Base-by-base conservation (phyloP, 2,888 invertebrate species). In the Gymnosoma rotundatum region DNA sequence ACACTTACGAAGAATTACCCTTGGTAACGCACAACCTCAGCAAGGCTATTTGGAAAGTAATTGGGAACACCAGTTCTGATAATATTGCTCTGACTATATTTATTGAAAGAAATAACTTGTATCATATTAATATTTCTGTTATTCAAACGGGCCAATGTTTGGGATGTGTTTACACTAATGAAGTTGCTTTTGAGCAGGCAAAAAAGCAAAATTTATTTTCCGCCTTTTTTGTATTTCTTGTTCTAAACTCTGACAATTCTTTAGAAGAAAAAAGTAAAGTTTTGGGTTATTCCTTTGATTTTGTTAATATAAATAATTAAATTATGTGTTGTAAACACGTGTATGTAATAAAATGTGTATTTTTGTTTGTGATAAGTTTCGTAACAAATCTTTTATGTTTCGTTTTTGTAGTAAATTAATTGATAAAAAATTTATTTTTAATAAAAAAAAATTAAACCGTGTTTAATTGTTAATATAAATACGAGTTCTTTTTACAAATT, bases 51-150 rank as follows among this genome's bases (percentile, higher is more conserved):
- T 42, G 48, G 21, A 2, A 63, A 5, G 58, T 78, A 0, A 63
- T 83, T 50, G 73, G 61, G 7, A 50, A 50, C n/a, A 42, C 12
- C 12, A 20, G 50, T 32, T 14, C 14, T 21, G 36, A 56, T 8
- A 42, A 78, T 50, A 60, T 83, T n/a, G 63, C 69, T 0, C 63
- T 83, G 38, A 78, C 78, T 5, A 56, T 83, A 7, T 61, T 74
- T 8, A 42, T 69, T 4, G 58, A 78, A 58, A 50, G 63, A 1
- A 73, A 69, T 52, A 61, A 78, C 32, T 14, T 78, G 2, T 78
- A 78, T 61, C 63, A 58, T 14, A 83, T 83, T 14, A 83, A 78
- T 74, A 69, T 78, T 1, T 69, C 83, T 21, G 42, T 78, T 9
- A 45, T 50, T 1, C 25, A 63, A 38, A 78, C 78, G 3, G 78